phyloP scores from a whole-genome alignment of 2,797 vertebrate genomes.

The Nannoperca australis region DNA sequence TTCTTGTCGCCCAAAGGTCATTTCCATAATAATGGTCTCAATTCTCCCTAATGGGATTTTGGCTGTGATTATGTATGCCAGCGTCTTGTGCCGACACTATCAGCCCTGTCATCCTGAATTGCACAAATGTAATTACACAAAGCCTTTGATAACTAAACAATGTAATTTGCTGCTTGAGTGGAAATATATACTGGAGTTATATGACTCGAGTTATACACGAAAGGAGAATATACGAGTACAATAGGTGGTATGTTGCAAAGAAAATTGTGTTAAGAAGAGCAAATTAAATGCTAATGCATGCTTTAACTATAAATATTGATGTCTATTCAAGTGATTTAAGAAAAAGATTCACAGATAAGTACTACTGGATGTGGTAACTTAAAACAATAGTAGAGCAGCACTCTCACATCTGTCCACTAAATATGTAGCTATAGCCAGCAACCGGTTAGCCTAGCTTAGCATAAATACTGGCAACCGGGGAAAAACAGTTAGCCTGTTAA shows the following conservation, averaged over 20 bases:
- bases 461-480: background rate
- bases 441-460: background rate
- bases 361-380: background rate
- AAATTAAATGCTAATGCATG: slow-evolving; percentile 45
- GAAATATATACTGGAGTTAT: slow-evolving; percentile 60
- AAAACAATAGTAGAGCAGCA: background rate
- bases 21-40: slow-evolving; percentile 85
- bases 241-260: slow-evolving; percentile 24
- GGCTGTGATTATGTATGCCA: slow-evolving; percentile 82
- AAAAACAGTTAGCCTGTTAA: background rate
- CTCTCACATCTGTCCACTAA: background rate
- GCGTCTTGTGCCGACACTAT: slow-evolving; percentile 77
- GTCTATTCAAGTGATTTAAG: slow-evolving; percentile 2
- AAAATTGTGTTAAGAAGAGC: slow-evolving; percentile 20
- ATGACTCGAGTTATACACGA: slow-evolving; percentile 52
- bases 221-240: slow-evolving; percentile 46
- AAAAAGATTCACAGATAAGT: background rate
- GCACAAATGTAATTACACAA: slow-evolving; percentile 83
- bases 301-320: slow-evolving; percentile 23
- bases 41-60: slow-evolving; percentile 82
- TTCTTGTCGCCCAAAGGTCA: slow-evolving; percentile 83
- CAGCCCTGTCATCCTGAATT: slow-evolving; percentile 78
- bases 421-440: background rate
- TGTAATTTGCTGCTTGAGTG: slow-evolving; percentile 81
- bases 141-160: slow-evolving; percentile 85